A percentile compares a stretch with the other conserved stretches of the same genome.
These are phyloP conservation scores for Cydia splendana DNA, from an alignment of 1,140 invertebrate genomes.

Conservation along the genomic window DNA sequence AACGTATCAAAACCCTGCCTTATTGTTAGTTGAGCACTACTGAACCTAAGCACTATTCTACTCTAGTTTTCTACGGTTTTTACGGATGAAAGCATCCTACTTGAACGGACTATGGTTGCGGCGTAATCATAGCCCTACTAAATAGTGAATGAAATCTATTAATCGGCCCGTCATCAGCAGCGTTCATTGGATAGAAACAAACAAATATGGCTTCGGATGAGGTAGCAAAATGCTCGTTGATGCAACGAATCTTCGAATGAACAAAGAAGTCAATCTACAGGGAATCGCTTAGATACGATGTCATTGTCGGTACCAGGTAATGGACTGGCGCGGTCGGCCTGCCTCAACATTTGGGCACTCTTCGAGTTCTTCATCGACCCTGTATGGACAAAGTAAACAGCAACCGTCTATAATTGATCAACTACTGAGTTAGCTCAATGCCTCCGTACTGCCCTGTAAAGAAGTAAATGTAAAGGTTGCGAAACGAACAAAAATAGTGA, in stretches of 20 bases:
- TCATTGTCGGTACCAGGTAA: conserved; percentile 75
- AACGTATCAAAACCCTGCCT: conserved; percentile 29
- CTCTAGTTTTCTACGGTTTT: conserved; percentile 12
- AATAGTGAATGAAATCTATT: conserved; percentile 30
- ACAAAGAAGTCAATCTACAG: conserved; percentile 58
- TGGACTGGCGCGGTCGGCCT: conserved; percentile 79
- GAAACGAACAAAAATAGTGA: conserved; percentile 40
- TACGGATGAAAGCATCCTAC: conserved; percentile 30
- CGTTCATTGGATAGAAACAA: conserved; percentile 45
- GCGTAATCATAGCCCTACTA: conserved; percentile 10
- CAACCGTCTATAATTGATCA: conserved; percentile 60
- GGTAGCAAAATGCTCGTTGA: conserved; percentile 51
- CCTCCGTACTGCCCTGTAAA: conserved; percentile 26
- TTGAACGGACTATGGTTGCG: conserved; percentile 10
- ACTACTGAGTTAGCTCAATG: conserved; percentile 43
- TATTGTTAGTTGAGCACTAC: conserved; percentile 17
- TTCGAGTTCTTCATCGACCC: conserved; percentile 79
- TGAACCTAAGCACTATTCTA: conserved; percentile 27
- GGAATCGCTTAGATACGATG: conserved; percentile 66
- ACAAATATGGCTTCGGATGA: conserved; percentile 43
- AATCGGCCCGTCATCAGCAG: conserved; percentile 57
- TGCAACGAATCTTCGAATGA: conserved; percentile 50
- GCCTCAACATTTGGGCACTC: conserved; percentile 80
- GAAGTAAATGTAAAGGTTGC: conserved; percentile 41
- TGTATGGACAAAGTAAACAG: conserved; percentile 76